These are phyloP conservation scores for Actinia equina DNA, from an alignment of 64 coral and sea anemone species.

Conservation along the genomic window DNA sequence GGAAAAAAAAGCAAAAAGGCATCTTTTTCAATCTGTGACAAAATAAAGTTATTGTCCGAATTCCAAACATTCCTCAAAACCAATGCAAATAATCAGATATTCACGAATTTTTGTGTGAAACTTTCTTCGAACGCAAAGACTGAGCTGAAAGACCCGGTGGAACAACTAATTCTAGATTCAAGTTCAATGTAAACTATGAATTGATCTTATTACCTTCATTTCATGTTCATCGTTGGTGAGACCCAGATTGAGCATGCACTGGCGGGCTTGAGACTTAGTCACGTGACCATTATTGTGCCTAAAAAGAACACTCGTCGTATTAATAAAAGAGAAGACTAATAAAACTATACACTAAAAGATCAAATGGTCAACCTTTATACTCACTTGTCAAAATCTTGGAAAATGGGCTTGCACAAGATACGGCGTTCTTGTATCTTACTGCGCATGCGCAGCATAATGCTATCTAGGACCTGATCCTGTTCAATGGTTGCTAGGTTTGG, in stretches of 20 bases:
- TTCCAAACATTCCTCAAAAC: no score
- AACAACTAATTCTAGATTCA: no score
- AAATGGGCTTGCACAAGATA: conserved; percentile 82
- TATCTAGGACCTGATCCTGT: conserved; percentile 45
- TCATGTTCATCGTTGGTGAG: conserved; percentile 78
- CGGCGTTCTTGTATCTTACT: conserved; percentile 70
- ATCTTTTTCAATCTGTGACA: no score
- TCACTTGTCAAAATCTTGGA: conserved; percentile 98
- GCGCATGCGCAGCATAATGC: conserved; percentile 81
- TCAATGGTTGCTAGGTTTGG: conserved; percentile 39
- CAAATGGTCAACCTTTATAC: not conserved
- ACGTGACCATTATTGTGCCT: conserved; percentile 99
- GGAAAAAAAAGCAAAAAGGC: no score
- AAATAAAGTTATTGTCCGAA: no score
- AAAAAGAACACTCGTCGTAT: not conserved
- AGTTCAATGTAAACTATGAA: no score
- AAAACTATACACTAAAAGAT: not conserved
- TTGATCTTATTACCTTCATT: conserved; percentile 69
- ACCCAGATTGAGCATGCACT: conserved; percentile 80
- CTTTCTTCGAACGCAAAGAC: no score
- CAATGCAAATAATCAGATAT: no score
- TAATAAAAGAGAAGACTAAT: not conserved
- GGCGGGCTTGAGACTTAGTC: conserved; percentile 84
- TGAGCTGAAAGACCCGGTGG: no score
- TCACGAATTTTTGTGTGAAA: no score